phyloP scores from a whole-genome alignment of 1,140 invertebrate genomes.

The Drosophila carrolli region DNA sequence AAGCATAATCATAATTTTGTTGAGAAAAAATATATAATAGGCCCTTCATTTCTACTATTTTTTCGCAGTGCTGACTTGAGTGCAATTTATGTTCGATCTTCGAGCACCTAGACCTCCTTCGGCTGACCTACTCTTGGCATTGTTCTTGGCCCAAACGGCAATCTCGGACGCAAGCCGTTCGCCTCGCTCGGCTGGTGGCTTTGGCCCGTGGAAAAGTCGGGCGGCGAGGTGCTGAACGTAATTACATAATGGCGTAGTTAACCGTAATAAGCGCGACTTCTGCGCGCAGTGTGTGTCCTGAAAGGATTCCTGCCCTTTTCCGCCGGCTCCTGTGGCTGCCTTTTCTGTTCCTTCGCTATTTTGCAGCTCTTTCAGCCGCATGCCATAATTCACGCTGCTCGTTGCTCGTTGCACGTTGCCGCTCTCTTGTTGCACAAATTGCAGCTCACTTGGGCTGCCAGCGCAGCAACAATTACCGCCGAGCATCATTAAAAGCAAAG shows the following conservation, averaged over 20 bases:
- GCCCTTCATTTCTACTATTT: not conserved
- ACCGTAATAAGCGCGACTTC: slow-evolving; percentile 81
- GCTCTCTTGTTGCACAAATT: slow-evolving; percentile 41
- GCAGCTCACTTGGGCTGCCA: slow-evolving; percentile 62
- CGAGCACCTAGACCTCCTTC: slow-evolving; percentile 38
- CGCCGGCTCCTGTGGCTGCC: slow-evolving; percentile 23
- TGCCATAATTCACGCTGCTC: slow-evolving; percentile 58
- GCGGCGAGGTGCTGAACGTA: slow-evolving; percentile 58
- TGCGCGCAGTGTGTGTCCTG: slow-evolving; percentile 80
- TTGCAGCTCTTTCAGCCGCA: slow-evolving; percentile 55
- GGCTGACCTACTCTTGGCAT: slow-evolving; percentile 44
- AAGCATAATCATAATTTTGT: too few species aligned
- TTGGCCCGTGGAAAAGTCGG: slow-evolving; percentile 25
- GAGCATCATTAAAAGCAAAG: slow-evolving; percentile 82
- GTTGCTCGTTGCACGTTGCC: slow-evolving; percentile 39
- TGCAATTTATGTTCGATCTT: slow-evolving; percentile 31
- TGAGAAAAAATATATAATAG: too few species aligned
- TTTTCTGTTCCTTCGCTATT: slow-evolving; percentile 26
- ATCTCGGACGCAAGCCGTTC: slow-evolving; percentile 49
- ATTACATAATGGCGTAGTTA: slow-evolving; percentile 83
- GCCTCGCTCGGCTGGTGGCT: slow-evolving; percentile 63
- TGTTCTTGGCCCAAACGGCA: slow-evolving; percentile 46
- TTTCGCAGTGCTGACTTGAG: slow-evolving; percentile 10
- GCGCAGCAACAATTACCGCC: slow-evolving; percentile 70
- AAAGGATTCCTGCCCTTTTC: slow-evolving; percentile 63